Conservation (phyloP, 2,113 vertebrate genomes). For the Peromyscus polionotus region DNA sequence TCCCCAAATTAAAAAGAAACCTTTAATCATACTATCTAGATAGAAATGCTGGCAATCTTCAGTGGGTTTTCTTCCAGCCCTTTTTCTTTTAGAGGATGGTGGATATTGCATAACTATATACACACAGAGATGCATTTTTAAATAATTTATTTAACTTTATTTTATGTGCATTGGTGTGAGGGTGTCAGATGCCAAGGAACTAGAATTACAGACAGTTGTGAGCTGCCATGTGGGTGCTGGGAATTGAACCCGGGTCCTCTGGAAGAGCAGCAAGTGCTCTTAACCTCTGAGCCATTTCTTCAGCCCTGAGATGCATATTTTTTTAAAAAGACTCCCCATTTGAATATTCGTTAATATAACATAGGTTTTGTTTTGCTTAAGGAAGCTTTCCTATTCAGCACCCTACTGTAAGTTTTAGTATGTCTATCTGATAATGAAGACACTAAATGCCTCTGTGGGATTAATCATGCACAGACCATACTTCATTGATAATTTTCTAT, state of each 20-base stretch:
- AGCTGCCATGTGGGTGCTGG: no score
- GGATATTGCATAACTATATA: neutral
- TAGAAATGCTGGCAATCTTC: neutral
- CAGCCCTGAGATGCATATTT: no score
- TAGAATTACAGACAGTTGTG: no score
- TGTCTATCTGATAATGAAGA: slow-evolving; percentile 3
- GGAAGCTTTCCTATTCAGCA: neutral
- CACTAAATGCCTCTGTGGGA: neutral
- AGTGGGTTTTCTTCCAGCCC: neutral
- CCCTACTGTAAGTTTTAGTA: neutral
- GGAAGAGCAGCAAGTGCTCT: no score
- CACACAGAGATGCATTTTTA: neutral
- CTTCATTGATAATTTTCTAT: neutral
- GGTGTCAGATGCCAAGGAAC: no score
- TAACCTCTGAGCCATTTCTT: no score
- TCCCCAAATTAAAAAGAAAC: slow-evolving; percentile 35
- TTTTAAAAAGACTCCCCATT: slow-evolving; percentile 1
- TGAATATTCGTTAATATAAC: neutral
- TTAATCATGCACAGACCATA: neutral
- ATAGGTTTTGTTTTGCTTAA: slow-evolving; percentile 45
- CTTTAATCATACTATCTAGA: neutral
- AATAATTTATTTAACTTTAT: no score
- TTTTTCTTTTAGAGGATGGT: neutral
- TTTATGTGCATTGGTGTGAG: no score
- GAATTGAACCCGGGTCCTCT: no score